Conservation (phyloP, 2,888 invertebrate species). For the Melieria omissa region DNA sequence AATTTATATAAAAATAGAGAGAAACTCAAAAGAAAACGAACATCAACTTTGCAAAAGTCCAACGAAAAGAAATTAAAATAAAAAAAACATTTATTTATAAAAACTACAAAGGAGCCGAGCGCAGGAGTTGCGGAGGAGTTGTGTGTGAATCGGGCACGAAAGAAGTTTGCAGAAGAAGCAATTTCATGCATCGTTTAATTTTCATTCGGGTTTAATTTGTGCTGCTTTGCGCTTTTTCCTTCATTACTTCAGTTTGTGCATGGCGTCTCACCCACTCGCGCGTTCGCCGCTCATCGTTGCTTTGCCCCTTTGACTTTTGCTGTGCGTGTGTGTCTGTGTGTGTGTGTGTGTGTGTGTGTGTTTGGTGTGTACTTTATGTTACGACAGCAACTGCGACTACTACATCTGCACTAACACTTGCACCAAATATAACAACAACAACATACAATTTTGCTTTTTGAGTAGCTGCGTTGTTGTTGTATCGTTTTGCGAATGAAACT, state of each 20-base stretch:
- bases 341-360: neutral
- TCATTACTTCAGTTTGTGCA: constrained; percentile 18
- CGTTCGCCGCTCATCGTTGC: neutral
- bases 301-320: neutral
- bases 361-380: neutral
- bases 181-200: constrained; percentile 52
- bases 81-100: neutral
- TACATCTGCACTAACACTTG: constrained; percentile 20
- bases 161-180: constrained; percentile 39
- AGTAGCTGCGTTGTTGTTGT: neutral
- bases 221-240: constrained; percentile 37
- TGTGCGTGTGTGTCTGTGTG: neutral
- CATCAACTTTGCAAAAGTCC: neutral
- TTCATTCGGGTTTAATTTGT: constrained; percentile 50
- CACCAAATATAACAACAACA: neutral
- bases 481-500: constrained; percentile 2
- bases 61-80: constrained; percentile 1
- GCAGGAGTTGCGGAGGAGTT: neutral
- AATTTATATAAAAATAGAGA: neutral
- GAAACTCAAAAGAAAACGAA: neutral
- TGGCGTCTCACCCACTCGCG: neutral
- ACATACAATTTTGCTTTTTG: neutral
- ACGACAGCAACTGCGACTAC: constrained; percentile 20
- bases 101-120: constrained; percentile 6
- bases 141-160: neutral